Percentiles rank a stretch among this genome's conserved stretches.
These are phyloP conservation scores for Stomorhina lunata DNA, from an alignment of 2,888 invertebrate species.

Conservation along the genomic window DNA sequence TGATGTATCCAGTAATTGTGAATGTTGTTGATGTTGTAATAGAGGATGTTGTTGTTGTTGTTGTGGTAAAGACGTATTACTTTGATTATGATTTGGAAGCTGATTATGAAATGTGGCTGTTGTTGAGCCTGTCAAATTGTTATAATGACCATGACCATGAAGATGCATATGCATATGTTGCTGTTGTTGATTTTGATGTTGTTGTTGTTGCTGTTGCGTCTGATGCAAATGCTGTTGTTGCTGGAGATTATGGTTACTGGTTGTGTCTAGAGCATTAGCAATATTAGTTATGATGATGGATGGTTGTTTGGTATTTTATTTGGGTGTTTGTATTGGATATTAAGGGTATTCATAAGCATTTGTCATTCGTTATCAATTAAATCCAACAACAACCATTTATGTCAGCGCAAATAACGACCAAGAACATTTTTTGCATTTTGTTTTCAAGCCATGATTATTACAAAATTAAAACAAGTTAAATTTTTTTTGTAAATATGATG, in stretches of 20 bases:
- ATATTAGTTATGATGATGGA: too few relatives aligned
- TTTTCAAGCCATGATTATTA: slow-evolving; percentile 43
- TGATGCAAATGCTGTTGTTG: slow-evolving; percentile 70
- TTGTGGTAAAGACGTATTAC: slow-evolving; percentile 7
- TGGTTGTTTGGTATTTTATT: background rate
- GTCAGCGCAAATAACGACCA: slow-evolving; percentile 14
- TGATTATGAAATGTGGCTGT: slow-evolving; percentile 69
- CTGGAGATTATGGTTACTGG: slow-evolving; percentile 55
- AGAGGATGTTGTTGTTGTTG: slow-evolving; percentile 27
- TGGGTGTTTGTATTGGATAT: background rate
- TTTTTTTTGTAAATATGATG: too few relatives aligned
- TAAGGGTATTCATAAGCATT: background rate
- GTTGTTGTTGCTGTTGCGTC: slow-evolving; percentile 68
- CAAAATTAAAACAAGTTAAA: slow-evolving; percentile 53
- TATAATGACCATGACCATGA: slow-evolving; percentile 63
- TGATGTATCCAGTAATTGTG: slow-evolving; percentile 48
- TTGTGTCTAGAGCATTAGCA: slow-evolving; percentile 43
- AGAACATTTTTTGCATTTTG: too few relatives aligned
- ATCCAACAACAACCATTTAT: slow-evolving; percentile 49
- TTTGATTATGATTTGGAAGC: slow-evolving; percentile 62
- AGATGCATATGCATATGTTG: slow-evolving; percentile 67
- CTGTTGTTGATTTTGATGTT: slow-evolving; percentile 69
- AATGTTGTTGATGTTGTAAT: slow-evolving; percentile 31
- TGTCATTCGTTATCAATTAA: slow-evolving; percentile 8
- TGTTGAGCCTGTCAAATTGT: slow-evolving; percentile 67